phyloP scores from a whole-genome alignment of 2,113 vertebrate species.

The Calidris pugnax region DNA sequence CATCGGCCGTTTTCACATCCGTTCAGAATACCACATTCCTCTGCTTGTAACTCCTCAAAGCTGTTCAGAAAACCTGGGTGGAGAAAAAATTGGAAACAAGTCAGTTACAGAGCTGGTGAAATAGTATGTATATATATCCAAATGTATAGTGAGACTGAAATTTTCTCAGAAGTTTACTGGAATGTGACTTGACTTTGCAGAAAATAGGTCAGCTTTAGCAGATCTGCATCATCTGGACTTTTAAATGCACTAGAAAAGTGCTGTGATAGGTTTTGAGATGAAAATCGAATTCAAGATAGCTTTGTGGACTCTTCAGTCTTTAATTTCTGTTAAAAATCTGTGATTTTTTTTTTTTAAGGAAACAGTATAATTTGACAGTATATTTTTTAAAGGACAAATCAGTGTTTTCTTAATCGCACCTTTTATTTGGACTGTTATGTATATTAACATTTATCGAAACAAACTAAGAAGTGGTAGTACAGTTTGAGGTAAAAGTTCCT shows the following conservation, averaged over 20 bases:
- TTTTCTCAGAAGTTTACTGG: not conserved
- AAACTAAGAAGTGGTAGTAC: not conserved
- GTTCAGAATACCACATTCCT: conserved; percentile 95
- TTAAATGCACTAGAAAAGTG: not conserved
- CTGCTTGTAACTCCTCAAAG: conserved; percentile 91
- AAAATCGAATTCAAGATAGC: not conserved
- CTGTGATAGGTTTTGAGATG: not conserved
- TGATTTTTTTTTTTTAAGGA: not conserved
- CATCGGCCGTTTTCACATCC: conserved; percentile 97
- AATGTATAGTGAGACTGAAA: not conserved
- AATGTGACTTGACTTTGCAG: conserved; percentile 1
- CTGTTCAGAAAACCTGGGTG: conserved; percentile 75
- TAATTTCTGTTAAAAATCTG: not conserved
- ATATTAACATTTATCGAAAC: not conserved
- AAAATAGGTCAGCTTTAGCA: conserved; percentile 44
- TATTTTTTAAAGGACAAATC: not conserved
- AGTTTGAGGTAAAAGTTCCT: not conserved
- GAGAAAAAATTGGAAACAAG: not conserved
- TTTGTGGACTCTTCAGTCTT: not conserved
- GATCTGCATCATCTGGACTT: conserved; percentile 15
- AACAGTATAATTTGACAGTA: not conserved
- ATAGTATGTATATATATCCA: not conserved
- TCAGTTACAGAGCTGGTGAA: not conserved
- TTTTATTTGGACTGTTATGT: not conserved
- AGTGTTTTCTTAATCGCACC: not conserved